Base-by-base conservation (phyloP, 2,113 vertebrate genomes). In the Rhizomys pruinosus region DNA sequence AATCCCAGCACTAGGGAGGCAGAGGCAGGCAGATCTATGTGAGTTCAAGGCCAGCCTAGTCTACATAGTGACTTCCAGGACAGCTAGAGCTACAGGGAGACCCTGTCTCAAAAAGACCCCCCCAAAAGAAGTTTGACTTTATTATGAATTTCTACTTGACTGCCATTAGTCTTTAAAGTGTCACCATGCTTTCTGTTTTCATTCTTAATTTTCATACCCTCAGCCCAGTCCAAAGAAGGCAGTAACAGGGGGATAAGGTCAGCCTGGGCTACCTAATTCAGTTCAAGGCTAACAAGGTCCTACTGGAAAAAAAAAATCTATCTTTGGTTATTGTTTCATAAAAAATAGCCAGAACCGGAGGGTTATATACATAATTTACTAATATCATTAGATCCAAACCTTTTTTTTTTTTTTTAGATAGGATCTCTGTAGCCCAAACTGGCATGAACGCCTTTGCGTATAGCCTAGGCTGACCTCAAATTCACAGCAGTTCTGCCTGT, bases 141-240 rank as follows among this genome's bases (percentile, higher is more conserved):
- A 44, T 66, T 73, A 72, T 64, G 27, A 91, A 27, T 77, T 95
- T 95, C 77, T 93, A 25, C 39, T 89, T 95, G 73, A 27, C 52
- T 84, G 80, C 79, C 13, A 69, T 84, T 52, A 52, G 63, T 44
- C 86, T 64, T 90, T 90, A 87, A 92, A 87, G 66, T 47, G 29
- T 87, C 72, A 94, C 63, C 15, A 27, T 89, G 66, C 52, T 69
- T 76, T 95, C 57, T 73, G 55, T 87, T 90, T 88, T 92, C 29
- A 74, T 74, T 87, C 47, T 94, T 87, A 94, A 87, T 80, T 64
- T 59, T 90, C 61, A 63, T 20, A 20, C 61, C 61, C n/a, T 15
- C 39, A 20, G 63, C 29, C 63, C 25, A 84, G 39, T 32, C 15
- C 37, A n/a, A 29, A 25, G 39, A 5, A 64, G 17, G 59, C 27